Percentiles rank a stretch among this genome's conserved stretches.
Conservation (phyloP, 2,113 vertebrate species). For the Oncorhynchus gorbuscha region DNA sequence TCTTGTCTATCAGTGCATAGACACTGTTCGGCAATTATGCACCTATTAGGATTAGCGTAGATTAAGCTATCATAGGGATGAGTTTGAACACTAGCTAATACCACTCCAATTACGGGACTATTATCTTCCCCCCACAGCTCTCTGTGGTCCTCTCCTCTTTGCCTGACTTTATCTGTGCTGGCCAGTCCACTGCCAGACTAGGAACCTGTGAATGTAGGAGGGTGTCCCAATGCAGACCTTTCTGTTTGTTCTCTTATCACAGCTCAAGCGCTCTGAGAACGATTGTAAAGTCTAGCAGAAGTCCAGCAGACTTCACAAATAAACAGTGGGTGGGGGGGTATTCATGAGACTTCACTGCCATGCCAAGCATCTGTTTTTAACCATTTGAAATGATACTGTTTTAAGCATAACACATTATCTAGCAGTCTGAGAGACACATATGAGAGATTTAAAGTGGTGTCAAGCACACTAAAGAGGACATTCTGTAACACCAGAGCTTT, state of each 20-base stretch:
- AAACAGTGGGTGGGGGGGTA: background rate
- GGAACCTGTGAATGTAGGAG: background rate
- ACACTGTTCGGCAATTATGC: constrained; percentile 44
- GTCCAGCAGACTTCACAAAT: background rate
- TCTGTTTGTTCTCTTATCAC: constrained; percentile 63
- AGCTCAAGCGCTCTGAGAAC: constrained; percentile 65
- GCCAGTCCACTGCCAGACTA: constrained; percentile 15
- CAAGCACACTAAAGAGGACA: background rate
- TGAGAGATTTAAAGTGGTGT: background rate
- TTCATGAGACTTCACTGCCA: background rate
- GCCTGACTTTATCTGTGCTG: constrained; percentile 20
- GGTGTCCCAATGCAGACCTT: constrained; percentile 47
- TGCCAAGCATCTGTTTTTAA: background rate
- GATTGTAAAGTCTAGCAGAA: background rate
- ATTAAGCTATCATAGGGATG: constrained; percentile 43
- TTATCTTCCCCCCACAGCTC: constrained; percentile 34
- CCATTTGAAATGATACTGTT: background rate
- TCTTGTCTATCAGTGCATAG: constrained; percentile 18
- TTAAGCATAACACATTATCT: background rate
- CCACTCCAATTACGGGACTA: constrained; percentile 43
- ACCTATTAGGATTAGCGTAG: constrained; percentile 50
- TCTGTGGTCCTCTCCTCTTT: background rate
- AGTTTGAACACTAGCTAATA: constrained; percentile 43
- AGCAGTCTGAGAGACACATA: background rate
- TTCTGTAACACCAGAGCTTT: background rate